Conservation (phyloP, 2,113 vertebrate genomes). For the Poecilia latipinna region DNA sequence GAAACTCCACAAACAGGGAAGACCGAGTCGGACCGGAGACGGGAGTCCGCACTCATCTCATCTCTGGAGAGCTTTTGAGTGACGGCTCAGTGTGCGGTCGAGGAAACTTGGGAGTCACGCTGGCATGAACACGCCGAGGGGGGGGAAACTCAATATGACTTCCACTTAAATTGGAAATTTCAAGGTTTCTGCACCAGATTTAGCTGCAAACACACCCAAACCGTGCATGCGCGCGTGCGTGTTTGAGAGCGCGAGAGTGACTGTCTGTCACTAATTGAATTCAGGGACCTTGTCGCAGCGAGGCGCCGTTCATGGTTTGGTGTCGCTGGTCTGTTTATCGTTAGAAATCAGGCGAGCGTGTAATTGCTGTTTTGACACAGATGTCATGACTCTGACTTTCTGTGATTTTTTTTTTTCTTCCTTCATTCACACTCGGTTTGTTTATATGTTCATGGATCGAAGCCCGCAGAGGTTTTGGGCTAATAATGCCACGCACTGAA, state of each 20-base stretch:
- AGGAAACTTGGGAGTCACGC: conserved; percentile 20
- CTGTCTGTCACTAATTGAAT: conserved; percentile 61
- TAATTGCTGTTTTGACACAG: conserved; percentile 73
- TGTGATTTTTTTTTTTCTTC: conserved; percentile 1
- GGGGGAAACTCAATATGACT: conserved; percentile 1
- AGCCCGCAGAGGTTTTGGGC: conserved; percentile 8
- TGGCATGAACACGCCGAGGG: conserved; percentile 4
- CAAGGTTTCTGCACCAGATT: conserved; percentile 33
- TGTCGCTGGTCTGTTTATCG: conserved; percentile 50
- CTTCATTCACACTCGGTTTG: conserved; percentile 24
- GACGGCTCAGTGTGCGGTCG: conserved; percentile 23
- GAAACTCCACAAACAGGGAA: background rate
- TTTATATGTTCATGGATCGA: conserved; percentile 19
- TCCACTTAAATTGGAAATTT: conserved; percentile 25
- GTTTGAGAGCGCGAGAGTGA: background rate
- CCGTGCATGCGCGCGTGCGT: conserved; percentile 1
- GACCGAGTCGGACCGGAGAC: background rate
- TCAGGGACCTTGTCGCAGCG: conserved; percentile 44
- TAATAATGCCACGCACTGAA: conserved; percentile 3
- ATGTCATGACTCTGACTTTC: conserved; percentile 22
- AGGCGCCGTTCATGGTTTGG: conserved; percentile 49
- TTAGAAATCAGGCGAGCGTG: conserved; percentile 61
- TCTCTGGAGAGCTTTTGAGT: conserved; percentile 28
- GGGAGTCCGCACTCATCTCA: conserved; percentile 16
- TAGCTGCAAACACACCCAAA: conserved; percentile 7